A percentile compares a stretch with the other conserved stretches of the same genome.
These are phyloP conservation scores for Drosophila prosaltans DNA, from an alignment of 1,140 invertebrate species.

Conservation along the genomic window DNA sequence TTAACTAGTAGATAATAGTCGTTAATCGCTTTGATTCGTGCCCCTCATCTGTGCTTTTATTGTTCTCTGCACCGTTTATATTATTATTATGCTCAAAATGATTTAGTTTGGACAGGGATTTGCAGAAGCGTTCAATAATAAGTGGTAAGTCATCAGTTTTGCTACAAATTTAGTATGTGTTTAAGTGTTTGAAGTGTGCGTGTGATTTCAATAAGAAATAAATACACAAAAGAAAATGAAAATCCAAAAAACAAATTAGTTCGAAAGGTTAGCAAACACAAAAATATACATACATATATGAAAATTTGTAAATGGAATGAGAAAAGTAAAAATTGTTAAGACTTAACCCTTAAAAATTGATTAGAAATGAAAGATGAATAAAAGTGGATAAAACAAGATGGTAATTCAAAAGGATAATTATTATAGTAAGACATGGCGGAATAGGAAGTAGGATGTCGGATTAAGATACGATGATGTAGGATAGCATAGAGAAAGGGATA, in stretches of 20 bases:
- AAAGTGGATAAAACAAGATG: too few species aligned
- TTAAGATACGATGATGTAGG: too few species aligned
- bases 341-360: too few species aligned
- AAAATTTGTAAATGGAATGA: too few species aligned
- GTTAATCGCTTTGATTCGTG: background rate
- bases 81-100: conserved; percentile 52
- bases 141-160: conserved; percentile 47
- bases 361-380: too few species aligned
- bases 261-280: conserved; percentile 22
- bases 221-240: conserved; percentile 42
- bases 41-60: background rate
- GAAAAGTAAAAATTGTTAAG: too few species aligned
- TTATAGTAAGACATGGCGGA: too few species aligned
- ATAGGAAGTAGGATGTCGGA: too few species aligned
- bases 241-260: conserved; percentile 53
- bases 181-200: conserved; percentile 50
- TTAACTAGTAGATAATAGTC: too few species aligned
- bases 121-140: conserved; percentile 64
- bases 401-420: too few species aligned
- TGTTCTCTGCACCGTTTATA: background rate
- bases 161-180: conserved; percentile 40
- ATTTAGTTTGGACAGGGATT: conserved; percentile 60
- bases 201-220: conserved; percentile 13
- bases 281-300: too few species aligned
- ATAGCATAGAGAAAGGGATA: too few species aligned